Percentiles rank a stretch among this genome's conserved stretches.
Conservation (phyloP, 2,888 invertebrate species). For the Pilophorus perplexus region DNA sequence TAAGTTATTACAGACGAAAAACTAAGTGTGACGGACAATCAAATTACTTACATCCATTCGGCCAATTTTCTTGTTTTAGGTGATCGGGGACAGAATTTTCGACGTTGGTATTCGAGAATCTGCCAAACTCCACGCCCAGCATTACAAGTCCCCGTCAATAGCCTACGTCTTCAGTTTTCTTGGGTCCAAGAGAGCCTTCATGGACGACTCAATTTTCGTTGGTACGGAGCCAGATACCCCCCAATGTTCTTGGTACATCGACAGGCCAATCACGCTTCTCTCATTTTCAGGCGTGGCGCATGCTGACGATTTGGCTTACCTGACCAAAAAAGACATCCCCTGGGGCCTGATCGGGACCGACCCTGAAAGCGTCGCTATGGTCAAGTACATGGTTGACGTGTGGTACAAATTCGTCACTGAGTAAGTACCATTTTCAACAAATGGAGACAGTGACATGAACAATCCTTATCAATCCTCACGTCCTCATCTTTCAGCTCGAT, state of each 20-base stretch:
- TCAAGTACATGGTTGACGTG: slow-evolving; percentile 9
- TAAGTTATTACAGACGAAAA: no score
- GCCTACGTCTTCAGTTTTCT: slow-evolving; percentile 50
- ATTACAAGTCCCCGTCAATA: slow-evolving; percentile 48
- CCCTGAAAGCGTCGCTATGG: slow-evolving; percentile 20
- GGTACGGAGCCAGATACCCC: neutral
- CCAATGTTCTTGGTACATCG: no score
- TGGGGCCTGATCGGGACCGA: slow-evolving; percentile 13
- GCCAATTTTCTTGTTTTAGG: slow-evolving; percentile 46
- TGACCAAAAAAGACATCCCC: slow-evolving; percentile 21
- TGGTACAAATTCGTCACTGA: slow-evolving; percentile 36
- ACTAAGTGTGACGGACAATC: no score
- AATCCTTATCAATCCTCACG: neutral
- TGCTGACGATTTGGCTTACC: slow-evolving; percentile 42
- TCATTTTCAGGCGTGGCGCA: slow-evolving; percentile 40
- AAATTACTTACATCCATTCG: no score
- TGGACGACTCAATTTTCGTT: slow-evolving; percentile 17
- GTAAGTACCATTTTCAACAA: slow-evolving; percentile 17
- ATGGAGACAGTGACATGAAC: neutral
- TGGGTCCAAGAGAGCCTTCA: slow-evolving; percentile 48
- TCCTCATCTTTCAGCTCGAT: slow-evolving; percentile 7
- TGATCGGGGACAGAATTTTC: slow-evolving; percentile 50
- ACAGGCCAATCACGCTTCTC: no score
- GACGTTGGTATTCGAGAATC: slow-evolving; percentile 48
- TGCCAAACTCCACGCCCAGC: slow-evolving; percentile 48